A percentile compares a stretch with the other conserved stretches of the same genome.
These are phyloP conservation scores for Carassius auratus DNA, from an alignment of 2,113 vertebrate species.

Conservation along the genomic window DNA sequence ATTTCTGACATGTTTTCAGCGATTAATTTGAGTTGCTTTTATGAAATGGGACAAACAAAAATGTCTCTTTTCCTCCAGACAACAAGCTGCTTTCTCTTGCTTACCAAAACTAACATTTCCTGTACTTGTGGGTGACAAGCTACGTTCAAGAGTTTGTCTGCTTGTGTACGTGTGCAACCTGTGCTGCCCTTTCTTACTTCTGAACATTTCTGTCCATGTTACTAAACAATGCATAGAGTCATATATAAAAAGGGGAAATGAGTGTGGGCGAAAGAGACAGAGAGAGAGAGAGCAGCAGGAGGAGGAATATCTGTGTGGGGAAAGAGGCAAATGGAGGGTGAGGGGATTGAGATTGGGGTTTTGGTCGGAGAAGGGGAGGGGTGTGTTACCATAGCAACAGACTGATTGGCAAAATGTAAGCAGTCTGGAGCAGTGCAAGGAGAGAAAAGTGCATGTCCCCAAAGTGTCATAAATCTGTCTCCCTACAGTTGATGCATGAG, in stretches of 20 bases:
- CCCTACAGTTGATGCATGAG: slow-evolving; percentile 93
- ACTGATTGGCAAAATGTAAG: slow-evolving; percentile 99
- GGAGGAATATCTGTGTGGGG: slow-evolving; percentile 61
- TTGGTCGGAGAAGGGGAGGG: slow-evolving; percentile 33
- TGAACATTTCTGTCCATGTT: slow-evolving; percentile 84
- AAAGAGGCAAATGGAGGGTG: slow-evolving; percentile 67
- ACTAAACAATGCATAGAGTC: slow-evolving; percentile 84
- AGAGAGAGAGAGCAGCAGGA: slow-evolving; percentile 34
- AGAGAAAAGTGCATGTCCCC: slow-evolving; percentile 93
- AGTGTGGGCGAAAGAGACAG: slow-evolving; percentile 9
- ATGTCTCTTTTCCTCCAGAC: slow-evolving; percentile 79
- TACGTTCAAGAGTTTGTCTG: slow-evolving; percentile 21
- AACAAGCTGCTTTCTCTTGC: slow-evolving; percentile 19
- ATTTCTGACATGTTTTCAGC: slow-evolving; percentile 69
- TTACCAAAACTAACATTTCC: slow-evolving; percentile 15
- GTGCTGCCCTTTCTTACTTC: slow-evolving; percentile 60
- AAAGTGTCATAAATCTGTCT: slow-evolving; percentile 98
- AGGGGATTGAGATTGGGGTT: slow-evolving; percentile 61
- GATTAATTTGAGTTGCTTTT: slow-evolving; percentile 81
- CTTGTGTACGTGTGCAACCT: not conserved
- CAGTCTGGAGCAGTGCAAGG: slow-evolving; percentile 90
- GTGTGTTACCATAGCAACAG: slow-evolving; percentile 91
- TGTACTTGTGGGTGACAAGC: slow-evolving; percentile 9
- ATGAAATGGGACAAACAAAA: slow-evolving; percentile 44
- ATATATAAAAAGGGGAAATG: slow-evolving; percentile 47